Percentiles rank a stretch among this genome's conserved stretches.
Conservation (phyloP, 2,113 vertebrate species). For the Pimephales promelas region DNA sequence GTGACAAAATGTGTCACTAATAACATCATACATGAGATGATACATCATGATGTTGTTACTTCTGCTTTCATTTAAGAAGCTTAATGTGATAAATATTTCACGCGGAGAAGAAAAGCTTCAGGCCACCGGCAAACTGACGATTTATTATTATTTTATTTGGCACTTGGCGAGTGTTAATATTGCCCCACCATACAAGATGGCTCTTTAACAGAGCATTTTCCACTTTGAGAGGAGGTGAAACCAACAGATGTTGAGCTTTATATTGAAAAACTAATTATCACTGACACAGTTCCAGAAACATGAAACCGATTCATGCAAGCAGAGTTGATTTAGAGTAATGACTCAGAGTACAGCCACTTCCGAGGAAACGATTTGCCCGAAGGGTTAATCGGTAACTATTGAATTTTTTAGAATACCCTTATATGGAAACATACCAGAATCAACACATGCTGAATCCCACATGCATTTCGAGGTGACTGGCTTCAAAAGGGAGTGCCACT, state of each 20-base stretch:
- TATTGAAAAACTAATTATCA: not conserved
- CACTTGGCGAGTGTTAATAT: not conserved
- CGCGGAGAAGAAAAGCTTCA: not conserved
- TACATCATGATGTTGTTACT: not conserved
- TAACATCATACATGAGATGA: not conserved
- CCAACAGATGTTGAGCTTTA: slow-evolving; percentile 7
- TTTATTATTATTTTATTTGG: not conserved
- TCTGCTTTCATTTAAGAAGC: not conserved
- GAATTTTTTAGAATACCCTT: slow-evolving; percentile 36
- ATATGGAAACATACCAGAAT: slow-evolving; percentile 34
- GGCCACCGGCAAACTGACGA: not conserved
- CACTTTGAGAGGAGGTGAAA: not conserved
- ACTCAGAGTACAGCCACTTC: not conserved
- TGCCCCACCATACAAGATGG: not conserved
- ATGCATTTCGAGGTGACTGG: slow-evolving; percentile 17
- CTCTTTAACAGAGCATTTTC: slow-evolving; percentile 4
- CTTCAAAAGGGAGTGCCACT: slow-evolving; percentile 12
- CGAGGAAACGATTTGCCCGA: not conserved
- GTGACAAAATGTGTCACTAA: not conserved
- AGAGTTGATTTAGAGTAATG: not conserved
- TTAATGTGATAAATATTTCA: not conserved
- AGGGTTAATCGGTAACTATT: not conserved
- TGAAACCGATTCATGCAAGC: not conserved
- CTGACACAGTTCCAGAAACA: not conserved
- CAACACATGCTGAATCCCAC: slow-evolving; percentile 5